Base-by-base conservation (phyloP, 1,140 invertebrate genomes). In the Papilio polyxenes region DNA sequence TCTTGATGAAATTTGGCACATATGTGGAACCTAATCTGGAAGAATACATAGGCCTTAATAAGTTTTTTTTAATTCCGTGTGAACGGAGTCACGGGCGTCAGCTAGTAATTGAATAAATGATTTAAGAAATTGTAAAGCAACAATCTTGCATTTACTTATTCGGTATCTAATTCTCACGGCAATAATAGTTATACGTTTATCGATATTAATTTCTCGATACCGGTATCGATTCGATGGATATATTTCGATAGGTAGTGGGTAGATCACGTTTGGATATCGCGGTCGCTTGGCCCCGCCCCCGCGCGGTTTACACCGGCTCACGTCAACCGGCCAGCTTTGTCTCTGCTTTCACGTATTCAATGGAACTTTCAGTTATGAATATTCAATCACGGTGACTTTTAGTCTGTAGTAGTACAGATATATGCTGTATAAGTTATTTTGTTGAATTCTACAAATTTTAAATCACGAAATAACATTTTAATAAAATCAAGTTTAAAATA, bases 121-220 rank as follows among this genome's bases (percentile, higher is more conserved):
- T 23, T 65, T 65, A 65, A 23, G 7, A 62, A 20, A n/a, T 20
- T 11, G 6, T 23, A 11, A 31, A 65, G 11, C 7, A 23, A 7
- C 3, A 31, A 65, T 31, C 65, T 23, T 37, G 11, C 74, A 75
- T 75, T 48, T 44, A 44, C 7, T 44, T 10, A 10, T 44, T n/a
- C 37, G 31, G 20, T 62, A 78, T 62, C 31, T 31, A 37, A 78
- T 78, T 90, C 87, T 88, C 87, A 86, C 85, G 84, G 82, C 88
- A 87, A 91, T 92, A 90, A 92, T 90, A 89, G 75, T n/a, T 69
- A 75, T 23, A 11, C 20, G 40, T 49, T 20, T 31, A 76, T 86
- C 85, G 84, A 86, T 86, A 89, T 90, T 91, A 90, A 91, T 91
- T 90, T 92, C 90, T 90, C 88, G 88, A 91, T 92, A 91, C 87